Percentiles rank a stretch among this genome's conserved stretches.
Conservation (phyloP, 2,797 vertebrate species). For the Onychomys arenicola region DNA sequence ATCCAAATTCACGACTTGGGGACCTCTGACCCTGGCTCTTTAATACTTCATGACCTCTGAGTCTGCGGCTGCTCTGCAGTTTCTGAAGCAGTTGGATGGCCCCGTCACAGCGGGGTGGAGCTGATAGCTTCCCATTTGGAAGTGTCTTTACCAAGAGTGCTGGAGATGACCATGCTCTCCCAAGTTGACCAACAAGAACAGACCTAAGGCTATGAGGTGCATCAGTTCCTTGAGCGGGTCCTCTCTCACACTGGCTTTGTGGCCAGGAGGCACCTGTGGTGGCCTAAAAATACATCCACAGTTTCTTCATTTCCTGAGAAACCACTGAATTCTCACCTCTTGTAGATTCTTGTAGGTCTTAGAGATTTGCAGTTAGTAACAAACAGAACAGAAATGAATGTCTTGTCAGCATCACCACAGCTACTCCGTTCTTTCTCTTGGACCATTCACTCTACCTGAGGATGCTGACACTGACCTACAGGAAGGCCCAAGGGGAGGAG, state of each 20-base stretch:
- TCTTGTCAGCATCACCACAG: not conserved
- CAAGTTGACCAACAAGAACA: not conserved
- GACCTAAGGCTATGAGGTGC: not conserved
- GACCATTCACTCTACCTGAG: not conserved
- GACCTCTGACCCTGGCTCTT: not conserved
- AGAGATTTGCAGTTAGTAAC: not conserved
- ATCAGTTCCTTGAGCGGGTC: not conserved
- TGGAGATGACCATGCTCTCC: not conserved
- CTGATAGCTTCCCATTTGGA: not conserved
- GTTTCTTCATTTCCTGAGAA: not conserved
- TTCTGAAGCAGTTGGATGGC: not conserved
- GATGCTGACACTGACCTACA: not conserved
- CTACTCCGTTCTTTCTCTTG: not conserved
- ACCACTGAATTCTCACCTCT: not conserved
- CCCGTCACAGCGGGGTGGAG: not conserved
- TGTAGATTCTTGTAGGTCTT: not conserved
- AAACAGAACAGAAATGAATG: not conserved
- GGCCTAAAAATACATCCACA: not conserved
- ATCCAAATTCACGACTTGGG: not conserved
- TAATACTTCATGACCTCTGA: not conserved
- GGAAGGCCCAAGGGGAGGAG: not conserved
- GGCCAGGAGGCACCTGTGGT: not conserved
- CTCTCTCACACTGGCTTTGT: not conserved
- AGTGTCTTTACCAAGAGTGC: not conserved
- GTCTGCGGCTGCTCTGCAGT: not conserved